Evolutionary conservation across 2,888 invertebrate species (phyloP).

Genomic region (Bedellia somnulentella): DNA sequence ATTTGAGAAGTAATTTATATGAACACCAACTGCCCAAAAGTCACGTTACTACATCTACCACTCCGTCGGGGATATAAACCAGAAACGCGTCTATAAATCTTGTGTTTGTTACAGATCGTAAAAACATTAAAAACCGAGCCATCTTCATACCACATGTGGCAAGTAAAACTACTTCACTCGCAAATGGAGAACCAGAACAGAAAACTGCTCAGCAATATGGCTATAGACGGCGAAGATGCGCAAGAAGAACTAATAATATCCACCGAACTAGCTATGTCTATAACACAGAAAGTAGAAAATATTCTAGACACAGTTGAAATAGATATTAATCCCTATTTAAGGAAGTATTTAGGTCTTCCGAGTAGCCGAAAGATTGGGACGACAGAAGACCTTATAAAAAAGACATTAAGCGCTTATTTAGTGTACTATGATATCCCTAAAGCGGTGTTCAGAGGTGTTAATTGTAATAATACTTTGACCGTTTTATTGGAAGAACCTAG

Average conservation of each 20-base stretch:
- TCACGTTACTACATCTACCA: too few relatives aligned
- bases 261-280: slow-evolving; percentile 62
- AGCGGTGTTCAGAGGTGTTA: slow-evolving; percentile 21
- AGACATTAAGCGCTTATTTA: slow-evolving; percentile 53
- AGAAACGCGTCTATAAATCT: too few relatives aligned
- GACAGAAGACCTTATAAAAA: slow-evolving; percentile 28
- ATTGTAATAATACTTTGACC: slow-evolving; percentile 22
- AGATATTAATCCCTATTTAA: slow-evolving; percentile 34
- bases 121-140: slow-evolving; percentile 55
- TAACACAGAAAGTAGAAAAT: slow-evolving; percentile 57
- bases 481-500: slow-evolving; percentile 19
- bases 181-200: slow-evolving; percentile 47
- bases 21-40: too few relatives aligned
- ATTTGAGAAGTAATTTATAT: too few relatives aligned
- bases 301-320: slow-evolving; percentile 62
- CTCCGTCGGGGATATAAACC: too few relatives aligned
- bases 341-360: slow-evolving; percentile 51
- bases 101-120: slow-evolving; percentile 54
- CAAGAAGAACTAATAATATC: slow-evolving; percentile 52
- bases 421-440: slow-evolving; percentile 63
- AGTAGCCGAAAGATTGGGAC: slow-evolving; percentile 22
- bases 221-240: slow-evolving; percentile 24
- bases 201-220: slow-evolving; percentile 22
- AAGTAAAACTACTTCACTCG: slow-evolving; percentile 69
- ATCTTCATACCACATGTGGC: slow-evolving; percentile 68